Percentiles rank a stretch among this genome's conserved stretches.
Evolutionary conservation across 2,797 vertebrate species (phyloP).

Genomic region (Chrosomus eos): DNA sequence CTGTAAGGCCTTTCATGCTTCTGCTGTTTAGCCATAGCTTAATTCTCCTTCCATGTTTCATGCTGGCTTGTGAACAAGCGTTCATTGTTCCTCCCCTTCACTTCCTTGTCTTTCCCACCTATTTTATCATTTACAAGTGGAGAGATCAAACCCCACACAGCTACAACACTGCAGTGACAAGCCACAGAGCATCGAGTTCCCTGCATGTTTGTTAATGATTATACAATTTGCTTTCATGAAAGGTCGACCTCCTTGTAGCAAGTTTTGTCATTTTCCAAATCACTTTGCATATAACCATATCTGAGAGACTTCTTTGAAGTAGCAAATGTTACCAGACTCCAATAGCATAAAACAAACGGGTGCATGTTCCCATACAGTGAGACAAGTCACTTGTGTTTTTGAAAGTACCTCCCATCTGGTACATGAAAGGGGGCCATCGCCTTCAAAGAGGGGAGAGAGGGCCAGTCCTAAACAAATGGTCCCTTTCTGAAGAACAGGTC

Average conservation of each 20-base stretch:
- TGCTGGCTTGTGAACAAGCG: constrained; percentile 51
- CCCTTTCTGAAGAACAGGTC: constrained; percentile 65
- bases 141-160: constrained; percentile 51
- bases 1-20: constrained; percentile 8
- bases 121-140: constrained; percentile 52
- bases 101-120: constrained; percentile 54
- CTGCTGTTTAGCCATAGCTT: constrained; percentile 42
- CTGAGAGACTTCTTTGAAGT: constrained; percentile 38
- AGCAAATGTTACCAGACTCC: constrained; percentile 41
- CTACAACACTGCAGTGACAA: constrained; percentile 28
- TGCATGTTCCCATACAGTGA: constrained; percentile 29
- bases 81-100: constrained; percentile 50
- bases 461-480: constrained; percentile 73
- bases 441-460: constrained; percentile 68
- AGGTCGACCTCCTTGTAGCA: not conserved
- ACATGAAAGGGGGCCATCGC: constrained; percentile 72
- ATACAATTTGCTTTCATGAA: constrained; percentile 30
- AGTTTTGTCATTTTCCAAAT: constrained; percentile 27
- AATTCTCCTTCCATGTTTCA: constrained; percentile 53
- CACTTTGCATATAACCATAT: constrained; percentile 20
- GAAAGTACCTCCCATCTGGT: constrained; percentile 77
- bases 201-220: constrained; percentile 10
- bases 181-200: constrained; percentile 4
- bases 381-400: constrained; percentile 64
- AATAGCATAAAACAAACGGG: constrained; percentile 22